Percentiles rank a stretch among this genome's conserved stretches.
These are phyloP conservation scores for Sciurus vulgaris DNA, from an alignment of 2,797 vertebrate species.

Conservation along the genomic window DNA sequence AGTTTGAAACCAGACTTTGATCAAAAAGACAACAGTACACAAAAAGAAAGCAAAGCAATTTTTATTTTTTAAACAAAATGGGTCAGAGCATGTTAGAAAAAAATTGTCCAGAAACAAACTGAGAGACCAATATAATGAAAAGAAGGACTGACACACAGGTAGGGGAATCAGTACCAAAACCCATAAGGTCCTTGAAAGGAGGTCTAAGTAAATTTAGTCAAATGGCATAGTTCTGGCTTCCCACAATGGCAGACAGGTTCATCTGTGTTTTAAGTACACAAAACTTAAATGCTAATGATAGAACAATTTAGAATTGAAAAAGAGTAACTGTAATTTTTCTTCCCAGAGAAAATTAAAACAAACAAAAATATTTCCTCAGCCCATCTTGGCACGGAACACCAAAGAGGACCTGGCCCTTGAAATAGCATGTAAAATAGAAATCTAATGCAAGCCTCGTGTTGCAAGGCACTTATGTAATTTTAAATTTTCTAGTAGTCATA, in stretches of 20 bases:
- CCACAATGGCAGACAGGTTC: neutral
- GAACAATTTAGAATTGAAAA: conserved; percentile 32
- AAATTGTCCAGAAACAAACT: neutral
- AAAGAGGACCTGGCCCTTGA: neutral
- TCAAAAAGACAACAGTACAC: neutral
- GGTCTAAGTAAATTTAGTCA: neutral
- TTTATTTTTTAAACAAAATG: neutral
- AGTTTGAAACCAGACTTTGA: conserved; percentile 1
- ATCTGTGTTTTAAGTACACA: neutral
- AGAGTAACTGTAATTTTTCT: conserved; percentile 29
- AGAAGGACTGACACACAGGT: neutral
- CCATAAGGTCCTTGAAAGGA: neutral
- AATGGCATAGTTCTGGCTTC: neutral
- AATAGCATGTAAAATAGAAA: neutral
- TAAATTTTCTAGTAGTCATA: conserved; percentile 1
- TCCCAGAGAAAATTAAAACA: conserved; percentile 18
- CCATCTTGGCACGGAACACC: neutral
- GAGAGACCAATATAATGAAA: neutral
- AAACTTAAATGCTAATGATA: neutral
- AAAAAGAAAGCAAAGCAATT: neutral
- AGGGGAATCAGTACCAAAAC: neutral
- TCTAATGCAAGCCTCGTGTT: neutral
- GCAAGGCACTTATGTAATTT: neutral
- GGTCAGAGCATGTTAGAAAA: neutral
- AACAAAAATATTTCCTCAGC: neutral